Percentiles rank a stretch among this genome's conserved stretches.
Evolutionary conservation across 2,888 invertebrate genomes (phyloP).

Genomic region (Choristoneura rosaceana): DNA sequence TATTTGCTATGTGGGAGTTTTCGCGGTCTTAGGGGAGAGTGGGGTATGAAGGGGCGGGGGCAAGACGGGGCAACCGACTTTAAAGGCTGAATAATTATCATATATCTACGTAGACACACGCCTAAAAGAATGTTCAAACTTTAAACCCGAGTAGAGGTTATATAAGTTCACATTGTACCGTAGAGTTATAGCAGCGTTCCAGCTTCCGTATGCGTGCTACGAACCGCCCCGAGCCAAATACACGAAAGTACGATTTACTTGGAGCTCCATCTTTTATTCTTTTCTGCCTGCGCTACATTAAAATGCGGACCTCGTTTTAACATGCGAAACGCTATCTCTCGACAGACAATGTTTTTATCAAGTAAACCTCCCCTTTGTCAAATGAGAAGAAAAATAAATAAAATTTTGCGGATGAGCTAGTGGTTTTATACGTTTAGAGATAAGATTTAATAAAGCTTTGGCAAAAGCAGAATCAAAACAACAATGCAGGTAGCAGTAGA

Average conservation of each 20-base stretch:
- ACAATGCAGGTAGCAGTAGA: background rate
- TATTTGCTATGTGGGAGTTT: too few relatives aligned
- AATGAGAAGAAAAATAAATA: slow-evolving; percentile 35
- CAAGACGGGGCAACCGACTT: too few relatives aligned
- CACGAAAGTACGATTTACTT: slow-evolving; percentile 65
- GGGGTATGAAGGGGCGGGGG: too few relatives aligned
- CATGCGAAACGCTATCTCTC: slow-evolving; percentile 55
- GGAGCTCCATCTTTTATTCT: slow-evolving; percentile 54
- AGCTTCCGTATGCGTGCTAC: slow-evolving; percentile 66
- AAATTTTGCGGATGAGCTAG: slow-evolving; percentile 13
- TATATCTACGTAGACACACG: slow-evolving; percentile 2
- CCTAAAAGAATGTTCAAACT: slow-evolving; percentile 25
- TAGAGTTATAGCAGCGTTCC: slow-evolving; percentile 65
- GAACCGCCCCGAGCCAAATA: slow-evolving; percentile 62
- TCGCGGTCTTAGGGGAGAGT: too few relatives aligned
- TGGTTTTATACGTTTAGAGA: background rate
- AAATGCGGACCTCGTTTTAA: slow-evolving; percentile 59
- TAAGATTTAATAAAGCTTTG: slow-evolving; percentile 5
- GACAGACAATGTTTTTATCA: slow-evolving; percentile 52
- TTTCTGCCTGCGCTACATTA: slow-evolving; percentile 57
- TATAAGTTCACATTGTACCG: slow-evolving; percentile 54
- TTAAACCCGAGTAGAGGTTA: slow-evolving; percentile 23
- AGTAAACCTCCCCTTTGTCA: slow-evolving; percentile 46
- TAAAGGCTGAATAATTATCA: too few relatives aligned
- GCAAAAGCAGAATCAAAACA: background rate